Conservation (phyloP, 2,888 invertebrate species). For the Aleiodes testaceus region DNA sequence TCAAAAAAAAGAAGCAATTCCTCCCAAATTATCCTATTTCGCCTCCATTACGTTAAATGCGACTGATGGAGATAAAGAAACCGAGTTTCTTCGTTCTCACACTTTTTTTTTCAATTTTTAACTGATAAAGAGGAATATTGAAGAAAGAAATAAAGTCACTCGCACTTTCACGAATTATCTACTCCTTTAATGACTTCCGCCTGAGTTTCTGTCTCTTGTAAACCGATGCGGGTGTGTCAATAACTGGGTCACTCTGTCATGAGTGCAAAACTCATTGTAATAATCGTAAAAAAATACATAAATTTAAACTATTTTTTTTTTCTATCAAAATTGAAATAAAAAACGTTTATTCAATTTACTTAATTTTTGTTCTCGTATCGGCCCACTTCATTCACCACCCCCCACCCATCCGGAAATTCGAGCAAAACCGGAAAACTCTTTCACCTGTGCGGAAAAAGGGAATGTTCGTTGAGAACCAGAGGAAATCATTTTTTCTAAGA, state of each 20-base stretch:
- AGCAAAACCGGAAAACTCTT: slow-evolving; percentile 41
- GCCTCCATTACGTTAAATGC: neutral
- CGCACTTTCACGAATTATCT: slow-evolving; percentile 65
- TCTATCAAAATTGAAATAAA: neutral
- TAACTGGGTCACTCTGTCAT: slow-evolving; percentile 61
- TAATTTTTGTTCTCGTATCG: neutral
- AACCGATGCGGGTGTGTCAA: slow-evolving; percentile 50
- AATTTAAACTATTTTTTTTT: neutral
- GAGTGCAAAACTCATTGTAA: slow-evolving; percentile 18
- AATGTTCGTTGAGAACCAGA: neutral
- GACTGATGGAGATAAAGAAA: neutral
- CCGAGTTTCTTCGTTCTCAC: neutral
- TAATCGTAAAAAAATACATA: neutral
- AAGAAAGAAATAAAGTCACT: slow-evolving; percentile 54
- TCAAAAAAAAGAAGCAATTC: slow-evolving; percentile 14
- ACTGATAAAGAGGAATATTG: slow-evolving; percentile 32
- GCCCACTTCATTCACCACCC: neutral
- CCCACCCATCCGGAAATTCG: slow-evolving; percentile 13
- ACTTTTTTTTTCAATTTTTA: neutral
- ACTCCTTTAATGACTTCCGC: slow-evolving; percentile 33
- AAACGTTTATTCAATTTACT: too few species aligned
- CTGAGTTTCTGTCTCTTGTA: slow-evolving; percentile 1
- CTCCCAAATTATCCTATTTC: neutral
- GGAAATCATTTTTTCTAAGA: neutral
- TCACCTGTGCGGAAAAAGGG: slow-evolving; percentile 56